Base-by-base conservation (phyloP, 2,113 vertebrate species). In the Oncorhynchus kisutch region DNA sequence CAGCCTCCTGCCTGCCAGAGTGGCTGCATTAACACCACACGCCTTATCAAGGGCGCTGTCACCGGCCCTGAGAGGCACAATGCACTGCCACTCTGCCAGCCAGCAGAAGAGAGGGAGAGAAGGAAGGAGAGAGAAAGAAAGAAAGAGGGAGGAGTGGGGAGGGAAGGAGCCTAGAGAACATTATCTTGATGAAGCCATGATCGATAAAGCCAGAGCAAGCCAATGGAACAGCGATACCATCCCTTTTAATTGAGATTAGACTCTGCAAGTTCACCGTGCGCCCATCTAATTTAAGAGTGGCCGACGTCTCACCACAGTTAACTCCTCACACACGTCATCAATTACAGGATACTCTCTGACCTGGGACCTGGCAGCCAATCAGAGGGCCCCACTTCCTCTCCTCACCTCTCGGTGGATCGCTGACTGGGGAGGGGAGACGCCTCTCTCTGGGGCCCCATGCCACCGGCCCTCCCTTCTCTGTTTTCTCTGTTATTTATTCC, bases 181-280 rank as follows among this genome's bases (percentile, higher is more conserved):
- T 93, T 93, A 94, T 92, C 91, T 90, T 91, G 88, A 91, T 91
- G 90, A 88, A 88, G 88, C 81, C 82, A 20, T 76, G 88, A 85
- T 88, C 85, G 81, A 81, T 75, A 71, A 75, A 73, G 74, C 59
- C 83, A 83, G 77, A 74, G 68, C 34, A 76, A 87, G 89, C 90
- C 74, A 93, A 91, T 16, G 79, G 81, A 82, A 87, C 89, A 88
- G 82, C 82, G 81, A 84, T 79, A 89, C 45, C 78, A 85, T 83
- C 90, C 84, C 75, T 89, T 91, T 86, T 91, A 92, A 91, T 89
- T 6, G 79, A 93, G 90, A 92, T 91, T 91, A 92, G 80, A 79
- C 83, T 85, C 80, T 77, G 78, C 70, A 84, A 79, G 80, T 51
- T 80, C 88, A 86, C 80, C 80, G 73, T 78, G 84, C 86, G 72